Base-by-base conservation (phyloP, 2,888 invertebrate species). In the Dromius quadrimaculatus region DNA sequence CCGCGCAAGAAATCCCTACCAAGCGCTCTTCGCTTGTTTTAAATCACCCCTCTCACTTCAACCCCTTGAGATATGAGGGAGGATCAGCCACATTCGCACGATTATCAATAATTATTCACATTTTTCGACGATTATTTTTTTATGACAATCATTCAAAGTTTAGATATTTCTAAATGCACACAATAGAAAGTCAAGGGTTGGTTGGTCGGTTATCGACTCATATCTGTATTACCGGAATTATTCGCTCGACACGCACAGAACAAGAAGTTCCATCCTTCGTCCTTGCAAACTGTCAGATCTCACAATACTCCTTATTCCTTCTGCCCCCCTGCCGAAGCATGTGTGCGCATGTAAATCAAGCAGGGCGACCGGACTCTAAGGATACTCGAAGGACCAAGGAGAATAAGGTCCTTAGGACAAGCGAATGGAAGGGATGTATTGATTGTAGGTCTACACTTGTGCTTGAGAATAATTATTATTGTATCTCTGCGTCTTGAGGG, bases 391-490 rank as follows among this genome's bases (percentile, higher is more conserved):
- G 28, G 8, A 8, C 28, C 3, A 8, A 28, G 28, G 8, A n/a
- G n/a, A n/a, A n/a, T n/a, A n/a, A n/a, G n/a, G n/a, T n/a, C n/a
- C n/a, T n/a, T n/a, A n/a, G n/a, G n/a, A n/a, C n/a, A n/a, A n/a
- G n/a, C n/a, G n/a, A n/a, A n/a, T 32, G 8, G 28, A 28, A 5
- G 28, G 8, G 28, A 17, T 38, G 65, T 65, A 65, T 65, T 65
- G 65, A 65, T 65, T 65, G 50, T 54, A 57, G 17, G 36, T 20
- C 65, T 36, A 34, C 50, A 54, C 54, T 36, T 23, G 38, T 38
- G 65, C 54, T 34, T 64, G 62, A 32, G 65, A 65, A 65, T 65
- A 65, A 65, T 65, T 65, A 65, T 65, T 65, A 47, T 65, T 65
- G 65, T 65, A 65, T 50, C 65, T 54, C 22, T 50, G 32, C 63